Evolutionary conservation across 2,888 invertebrate species (phyloP), one percentile per base, ranked within the genome.

Genomic region (Yponomeuta evonymella): DNA sequence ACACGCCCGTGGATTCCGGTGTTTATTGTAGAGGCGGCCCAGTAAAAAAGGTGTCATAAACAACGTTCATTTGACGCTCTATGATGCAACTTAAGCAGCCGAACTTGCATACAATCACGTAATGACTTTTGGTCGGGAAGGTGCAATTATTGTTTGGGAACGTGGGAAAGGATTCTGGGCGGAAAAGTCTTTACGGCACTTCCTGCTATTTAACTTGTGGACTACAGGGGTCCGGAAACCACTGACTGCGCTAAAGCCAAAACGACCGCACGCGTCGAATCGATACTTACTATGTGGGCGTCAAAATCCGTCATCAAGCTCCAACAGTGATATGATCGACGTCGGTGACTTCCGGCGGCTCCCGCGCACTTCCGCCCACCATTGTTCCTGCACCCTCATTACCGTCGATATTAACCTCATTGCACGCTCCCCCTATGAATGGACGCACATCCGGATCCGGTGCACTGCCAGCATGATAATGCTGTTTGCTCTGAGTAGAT

Each of bases 101-200:
- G 76, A 81, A 83, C 84, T 83, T 78, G 86, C 86, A 85, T 85
- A 86, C 81, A 85, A 88, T 89, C 91, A 92, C 91, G 91, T 89
- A 86, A 87, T 85, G 80, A 84, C 81, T 84, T 84, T 86, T 83
- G 82, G 83, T 81, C 78, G 81, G 81, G 83, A 80, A 83, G 87
- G 86, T 84, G 86, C 86, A 87, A 89, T 89, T 88, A 85, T 85
- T 83, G 79, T 79, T 82, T 74, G 75, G 76, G 73, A 58, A 80
- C 88, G 90, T 90, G 91, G 88, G 90, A 91, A 91, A 81, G 76
- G 74, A 73, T 78, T 80, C 79, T 75, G 76, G 76, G 77, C 76
- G 76, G 79, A 78, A 70, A 72, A 74, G 76, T 78, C 78, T 76
- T 74, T 74, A 72, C 71, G 73, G 75, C 76, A 82, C 81, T 85